Evolutionary conservation across 2,113 vertebrate genomes (phyloP).

Genomic region (Archilochus colubris): DNA sequence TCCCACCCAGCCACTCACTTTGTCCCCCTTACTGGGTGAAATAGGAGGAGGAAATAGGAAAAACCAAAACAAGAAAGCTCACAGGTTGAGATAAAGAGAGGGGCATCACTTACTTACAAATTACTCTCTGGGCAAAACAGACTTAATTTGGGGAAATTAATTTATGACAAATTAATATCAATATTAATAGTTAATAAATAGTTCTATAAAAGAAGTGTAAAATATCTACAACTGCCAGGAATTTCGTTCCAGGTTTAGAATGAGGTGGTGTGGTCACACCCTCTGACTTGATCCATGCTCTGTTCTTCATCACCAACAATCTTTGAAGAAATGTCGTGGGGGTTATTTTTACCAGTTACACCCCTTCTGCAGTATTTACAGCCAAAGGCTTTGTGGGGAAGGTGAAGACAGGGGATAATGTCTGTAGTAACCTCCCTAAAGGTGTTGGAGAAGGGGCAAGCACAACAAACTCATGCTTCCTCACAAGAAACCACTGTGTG

Average conservation of each 20-base stretch:
- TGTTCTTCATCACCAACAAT: background rate
- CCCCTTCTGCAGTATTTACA: background rate
- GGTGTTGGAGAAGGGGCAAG: background rate
- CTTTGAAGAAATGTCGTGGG: background rate
- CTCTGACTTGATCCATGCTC: background rate
- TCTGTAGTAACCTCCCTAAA: background rate
- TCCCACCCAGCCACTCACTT: rapidly evolving
- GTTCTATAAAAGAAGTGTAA: background rate
- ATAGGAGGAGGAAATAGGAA: background rate
- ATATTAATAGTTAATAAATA: background rate
- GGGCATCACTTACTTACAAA: background rate
- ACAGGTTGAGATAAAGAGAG: background rate
- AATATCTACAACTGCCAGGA: background rate
- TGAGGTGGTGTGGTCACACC: background rate
- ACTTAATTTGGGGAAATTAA: background rate
- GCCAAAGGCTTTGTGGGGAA: background rate
- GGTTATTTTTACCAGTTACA: background rate
- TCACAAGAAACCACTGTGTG: background rate
- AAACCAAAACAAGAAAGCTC: background rate
- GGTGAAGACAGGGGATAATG: background rate
- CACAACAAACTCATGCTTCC: background rate
- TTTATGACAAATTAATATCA: background rate
- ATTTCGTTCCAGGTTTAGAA: background rate
- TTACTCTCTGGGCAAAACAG: background rate
- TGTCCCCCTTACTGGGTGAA: rapidly evolving